A percentile compares a stretch with the other conserved stretches of the same genome.
These are phyloP conservation scores for Chromis chromis DNA, from an alignment of 2,797 vertebrate species.

Conservation along the genomic window DNA sequence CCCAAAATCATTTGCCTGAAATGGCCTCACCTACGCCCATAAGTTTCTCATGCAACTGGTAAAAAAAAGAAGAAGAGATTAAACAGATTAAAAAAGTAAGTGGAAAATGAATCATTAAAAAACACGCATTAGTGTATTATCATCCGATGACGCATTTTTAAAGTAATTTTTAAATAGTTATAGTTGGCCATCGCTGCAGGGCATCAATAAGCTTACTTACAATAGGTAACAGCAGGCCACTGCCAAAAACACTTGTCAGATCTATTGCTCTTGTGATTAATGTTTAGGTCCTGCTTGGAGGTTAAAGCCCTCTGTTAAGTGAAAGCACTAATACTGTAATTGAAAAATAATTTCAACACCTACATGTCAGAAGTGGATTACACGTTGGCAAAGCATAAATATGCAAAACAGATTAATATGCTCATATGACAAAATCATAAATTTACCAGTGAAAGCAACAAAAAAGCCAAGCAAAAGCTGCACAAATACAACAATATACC, in stretches of 20 bases:
- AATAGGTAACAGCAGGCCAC: neutral
- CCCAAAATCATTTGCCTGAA: slow-evolving; percentile 15
- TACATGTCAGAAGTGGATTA: neutral
- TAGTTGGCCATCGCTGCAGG: slow-evolving; percentile 3
- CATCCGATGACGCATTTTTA: neutral
- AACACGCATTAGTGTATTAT: neutral
- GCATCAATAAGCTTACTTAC: slow-evolving; percentile 10
- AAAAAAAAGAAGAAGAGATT: neutral
- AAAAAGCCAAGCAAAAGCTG: neutral
- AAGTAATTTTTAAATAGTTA: neutral
- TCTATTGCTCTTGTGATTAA: slow-evolving; percentile 20
- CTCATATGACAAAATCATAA: neutral
- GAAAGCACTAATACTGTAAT: slow-evolving; percentile 9
- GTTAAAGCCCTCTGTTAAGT: neutral
- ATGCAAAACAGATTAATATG: neutral
- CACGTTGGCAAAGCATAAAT: neutral
- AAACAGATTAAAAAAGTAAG: no score
- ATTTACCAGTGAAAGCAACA: neutral
- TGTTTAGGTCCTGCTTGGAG: neutral
- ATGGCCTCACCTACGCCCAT: neutral
- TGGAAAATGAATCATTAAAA: neutral
- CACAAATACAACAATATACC: neutral
- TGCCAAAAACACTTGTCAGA: slow-evolving; percentile 10
- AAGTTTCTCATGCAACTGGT: neutral
- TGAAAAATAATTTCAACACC: slow-evolving; percentile 14